Evolutionary conservation across 64 coral and sea anemone genomes (phyloP).

Genomic region (Montipora cactus): DNA sequence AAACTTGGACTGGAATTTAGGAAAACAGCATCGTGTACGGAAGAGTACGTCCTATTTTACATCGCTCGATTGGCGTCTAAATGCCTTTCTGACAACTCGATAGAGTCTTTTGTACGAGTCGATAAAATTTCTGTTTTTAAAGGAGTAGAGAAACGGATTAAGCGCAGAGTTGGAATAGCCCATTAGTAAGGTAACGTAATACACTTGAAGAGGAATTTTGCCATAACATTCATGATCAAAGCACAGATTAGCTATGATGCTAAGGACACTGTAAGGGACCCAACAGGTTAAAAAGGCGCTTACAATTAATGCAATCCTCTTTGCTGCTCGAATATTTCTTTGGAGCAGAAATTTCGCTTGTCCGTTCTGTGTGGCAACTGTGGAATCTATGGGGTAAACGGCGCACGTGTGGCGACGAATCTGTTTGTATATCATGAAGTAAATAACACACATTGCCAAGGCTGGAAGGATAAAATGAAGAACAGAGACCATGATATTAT

Average conservation of each 20-base stretch:
- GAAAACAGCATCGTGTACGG: too few species aligned
- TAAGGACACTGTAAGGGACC: slow-evolving; percentile 63
- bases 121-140: slow-evolving; percentile 87
- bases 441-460: slow-evolving; percentile 68
- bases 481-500: slow-evolving; percentile 48
- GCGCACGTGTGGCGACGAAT: slow-evolving; percentile 7
- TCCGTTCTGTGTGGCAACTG: slow-evolving; percentile 15
- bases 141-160: slow-evolving; percentile 86
- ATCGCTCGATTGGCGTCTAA: background rate
- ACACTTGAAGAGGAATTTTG: slow-evolving; percentile 27
- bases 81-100: background rate
- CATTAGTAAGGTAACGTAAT: slow-evolving; percentile 41
- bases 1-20: too few species aligned
- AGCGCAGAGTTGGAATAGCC: slow-evolving; percentile 84
- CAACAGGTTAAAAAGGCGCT: slow-evolving; percentile 78
- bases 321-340: slow-evolving; percentile 84
- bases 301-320: slow-evolving; percentile 78
- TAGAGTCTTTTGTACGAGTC: slow-evolving; percentile 63
- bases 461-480: slow-evolving; percentile 72
- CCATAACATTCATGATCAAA: background rate
- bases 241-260: slow-evolving; percentile 39
- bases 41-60: background rate
- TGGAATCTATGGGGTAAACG: background rate
- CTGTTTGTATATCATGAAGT: slow-evolving; percentile 60
- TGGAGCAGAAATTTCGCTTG: slow-evolving; percentile 37